Percentiles rank a stretch among this genome's conserved stretches.
These are phyloP conservation scores for Drosophila grimshawi DNA, from an alignment of 1,140 invertebrate genomes.

Conservation along the genomic window DNA sequence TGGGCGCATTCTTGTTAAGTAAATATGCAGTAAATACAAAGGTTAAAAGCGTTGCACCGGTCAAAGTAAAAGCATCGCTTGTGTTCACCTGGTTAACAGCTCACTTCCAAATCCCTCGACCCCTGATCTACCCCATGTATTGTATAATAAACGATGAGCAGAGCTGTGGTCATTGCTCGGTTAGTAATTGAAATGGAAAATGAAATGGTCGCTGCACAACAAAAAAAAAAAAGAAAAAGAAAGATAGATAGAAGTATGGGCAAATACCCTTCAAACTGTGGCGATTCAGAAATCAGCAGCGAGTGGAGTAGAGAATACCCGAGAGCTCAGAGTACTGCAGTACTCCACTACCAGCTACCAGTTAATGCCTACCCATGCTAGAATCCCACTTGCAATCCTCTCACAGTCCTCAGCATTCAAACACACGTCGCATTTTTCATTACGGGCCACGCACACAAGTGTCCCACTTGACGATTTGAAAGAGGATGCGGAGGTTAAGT, in stretches of 20 bases:
- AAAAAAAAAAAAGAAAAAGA: conserved; percentile 22
- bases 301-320: not conserved
- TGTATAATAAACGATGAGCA: conserved; percentile 27
- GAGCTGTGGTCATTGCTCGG: conserved; percentile 22
- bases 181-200: conserved; percentile 77
- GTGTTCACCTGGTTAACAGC: not conserved
- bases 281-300: conserved; percentile 6
- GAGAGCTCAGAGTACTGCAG: not conserved
- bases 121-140: conserved; percentile 16
- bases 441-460: conserved; percentile 67
- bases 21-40: conserved; percentile 18
- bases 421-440: conserved; percentile 70
- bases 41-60: conserved; percentile 1
- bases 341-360: not conserved
- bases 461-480: conserved; percentile 53
- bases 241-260: conserved; percentile 10
- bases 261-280: conserved; percentile 37
- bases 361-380: not conserved
- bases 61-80: conserved; percentile 16
- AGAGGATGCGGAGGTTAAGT: not conserved
- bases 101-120: not conserved
- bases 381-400: not conserved
- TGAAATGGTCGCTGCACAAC: conserved; percentile 61
- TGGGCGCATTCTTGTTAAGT: conserved; percentile 4
- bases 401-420: conserved; percentile 4